Evolutionary conservation across 1,140 invertebrate species (phyloP).

Genomic region (Zeugodacus cucurbitae): DNA sequence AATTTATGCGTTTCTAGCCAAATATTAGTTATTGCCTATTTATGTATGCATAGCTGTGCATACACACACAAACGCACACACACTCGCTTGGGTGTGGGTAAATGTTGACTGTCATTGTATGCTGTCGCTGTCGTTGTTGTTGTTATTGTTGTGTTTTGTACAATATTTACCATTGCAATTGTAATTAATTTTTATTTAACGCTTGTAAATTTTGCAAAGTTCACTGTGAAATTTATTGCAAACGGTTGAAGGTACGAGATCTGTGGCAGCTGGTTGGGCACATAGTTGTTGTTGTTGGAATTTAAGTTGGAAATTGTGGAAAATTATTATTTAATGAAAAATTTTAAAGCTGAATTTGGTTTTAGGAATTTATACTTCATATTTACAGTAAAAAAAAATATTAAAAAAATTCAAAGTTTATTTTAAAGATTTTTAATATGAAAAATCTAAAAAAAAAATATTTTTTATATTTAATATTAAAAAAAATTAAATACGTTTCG

Average conservation of each 20-base stretch:
- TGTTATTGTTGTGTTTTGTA: background rate
- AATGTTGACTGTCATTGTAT: background rate
- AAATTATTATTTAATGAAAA: background rate
- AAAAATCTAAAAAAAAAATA: too few relatives aligned
- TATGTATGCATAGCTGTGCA: background rate
- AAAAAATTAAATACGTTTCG: too few relatives aligned
- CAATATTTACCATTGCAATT: constrained; percentile 6
- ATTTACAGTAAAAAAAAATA: too few relatives aligned
- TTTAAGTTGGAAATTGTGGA: background rate
- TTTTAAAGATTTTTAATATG: too few relatives aligned
- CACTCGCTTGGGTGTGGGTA: background rate
- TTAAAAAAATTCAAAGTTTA: too few relatives aligned
- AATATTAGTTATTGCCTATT: constrained; percentile 38
- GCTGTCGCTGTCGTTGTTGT: background rate
- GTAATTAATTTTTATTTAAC: constrained; percentile 36
- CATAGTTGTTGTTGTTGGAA: background rate
- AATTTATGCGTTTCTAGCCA: constrained; percentile 30
- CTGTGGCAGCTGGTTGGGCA: background rate
- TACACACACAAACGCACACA: background rate
- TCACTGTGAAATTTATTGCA: constrained; percentile 17
- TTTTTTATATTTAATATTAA: too few relatives aligned
- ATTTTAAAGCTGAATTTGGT: too few relatives aligned
- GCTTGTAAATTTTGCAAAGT: constrained; percentile 35
- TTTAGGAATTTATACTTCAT: background rate
- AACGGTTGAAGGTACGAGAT: background rate